phyloP scores from a whole-genome alignment of 2,797 vertebrate genomes.

The Anisognathus igniventris region DNA sequence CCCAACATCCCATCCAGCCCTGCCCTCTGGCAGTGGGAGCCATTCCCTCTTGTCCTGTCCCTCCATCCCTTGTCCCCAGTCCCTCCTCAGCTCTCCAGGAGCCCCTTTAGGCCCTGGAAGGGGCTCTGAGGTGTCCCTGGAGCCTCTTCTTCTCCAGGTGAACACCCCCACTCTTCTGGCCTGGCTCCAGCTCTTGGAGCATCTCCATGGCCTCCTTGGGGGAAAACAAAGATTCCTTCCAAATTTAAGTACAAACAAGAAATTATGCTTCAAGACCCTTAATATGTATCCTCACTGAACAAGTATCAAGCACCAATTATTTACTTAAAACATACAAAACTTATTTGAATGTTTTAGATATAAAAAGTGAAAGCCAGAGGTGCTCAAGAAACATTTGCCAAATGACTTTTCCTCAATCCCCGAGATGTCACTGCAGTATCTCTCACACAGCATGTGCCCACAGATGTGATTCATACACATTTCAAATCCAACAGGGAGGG shows the following conservation, averaged over 20 bases:
- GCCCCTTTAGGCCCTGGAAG: accelerated
- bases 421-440: background rate
- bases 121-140: background rate
- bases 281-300: background rate
- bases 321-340: background rate
- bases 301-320: background rate
- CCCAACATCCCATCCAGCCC: accelerated
- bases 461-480: background rate
- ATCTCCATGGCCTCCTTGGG: background rate
- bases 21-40: background rate
- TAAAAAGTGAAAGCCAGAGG: background rate
- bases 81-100: background rate
- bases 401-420: background rate
- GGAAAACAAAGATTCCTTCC: background rate
- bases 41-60: background rate
- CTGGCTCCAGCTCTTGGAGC: background rate
- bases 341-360: background rate
- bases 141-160: background rate
- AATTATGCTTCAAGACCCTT: background rate
- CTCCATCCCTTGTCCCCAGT: background rate
- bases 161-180: background rate
- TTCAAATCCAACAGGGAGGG: background rate
- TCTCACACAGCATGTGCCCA: background rate
- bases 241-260: background rate
- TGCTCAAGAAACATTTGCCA: background rate